A percentile compares a stretch with the other conserved stretches of the same genome.
Evolutionary conservation across 2,888 invertebrate species (phyloP).

Genomic region (Metalampra italica): DNA sequence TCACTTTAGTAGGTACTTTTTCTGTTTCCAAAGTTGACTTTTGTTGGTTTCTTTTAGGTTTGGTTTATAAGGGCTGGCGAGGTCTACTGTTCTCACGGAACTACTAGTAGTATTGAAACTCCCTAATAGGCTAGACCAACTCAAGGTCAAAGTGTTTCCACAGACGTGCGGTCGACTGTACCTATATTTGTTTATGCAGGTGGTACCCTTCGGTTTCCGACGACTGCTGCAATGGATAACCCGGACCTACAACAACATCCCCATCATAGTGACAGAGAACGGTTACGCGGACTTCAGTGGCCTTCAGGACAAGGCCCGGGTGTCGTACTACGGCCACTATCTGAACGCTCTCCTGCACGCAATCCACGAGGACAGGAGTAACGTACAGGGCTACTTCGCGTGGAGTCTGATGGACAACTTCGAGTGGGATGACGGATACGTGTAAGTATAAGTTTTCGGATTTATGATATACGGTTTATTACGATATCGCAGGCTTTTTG

Average conservation of each 20-base stretch:
- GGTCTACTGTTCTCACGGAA: no score
- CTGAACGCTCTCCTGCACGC: conserved; percentile 67
- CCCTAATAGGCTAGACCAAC: no score
- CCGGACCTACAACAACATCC: conserved; percentile 69
- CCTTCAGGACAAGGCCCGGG: conserved; percentile 72
- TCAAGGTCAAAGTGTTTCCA: no score
- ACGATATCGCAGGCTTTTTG: no score
- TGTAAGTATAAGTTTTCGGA: conserved; percentile 67
- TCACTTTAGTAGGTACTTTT: no score
- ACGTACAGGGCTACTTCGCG: conserved; percentile 84
- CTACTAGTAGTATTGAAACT: no score
- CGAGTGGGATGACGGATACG: conserved; percentile 89
- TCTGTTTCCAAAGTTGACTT: no score
- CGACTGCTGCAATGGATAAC: conserved; percentile 76
- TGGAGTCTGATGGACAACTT: conserved; percentile 92
- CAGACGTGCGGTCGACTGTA: no score
- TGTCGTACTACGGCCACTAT: conserved; percentile 78
- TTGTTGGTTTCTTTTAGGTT: no score
- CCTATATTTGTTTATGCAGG: conserved; percentile 40
- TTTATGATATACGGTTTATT: neutral
- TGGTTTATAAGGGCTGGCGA: no score
- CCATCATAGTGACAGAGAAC: conserved; percentile 77
- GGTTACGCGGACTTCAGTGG: conserved; percentile 75
- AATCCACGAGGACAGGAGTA: conserved; percentile 79
- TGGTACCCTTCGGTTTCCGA: conserved; percentile 79